Evolutionary conservation across 2,888 invertebrate species (phyloP), one percentile per base, ranked within the genome.

Genomic region (Sinopyrophorus schimmeli): DNA sequence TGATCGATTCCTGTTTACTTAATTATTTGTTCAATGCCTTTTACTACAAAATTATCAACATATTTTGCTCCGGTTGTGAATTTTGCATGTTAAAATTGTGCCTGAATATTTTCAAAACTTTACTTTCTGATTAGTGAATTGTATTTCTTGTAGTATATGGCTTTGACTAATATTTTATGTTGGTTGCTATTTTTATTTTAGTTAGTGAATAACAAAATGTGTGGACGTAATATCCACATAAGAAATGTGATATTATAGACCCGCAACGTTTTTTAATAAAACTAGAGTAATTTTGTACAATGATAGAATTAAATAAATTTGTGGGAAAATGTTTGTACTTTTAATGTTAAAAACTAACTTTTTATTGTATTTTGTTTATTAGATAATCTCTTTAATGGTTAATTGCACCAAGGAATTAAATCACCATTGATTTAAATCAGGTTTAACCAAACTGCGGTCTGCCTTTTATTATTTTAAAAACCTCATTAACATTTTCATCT

Each of bases 231-330:
- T 81, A 82, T 81, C 81, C 81, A 80, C 81, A 81, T 82, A 73
- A 81, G 81, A 81, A 80, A 81, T 82, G 82, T 82, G 82, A 82
- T 82, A 82, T 81, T 82, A 80, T 79, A 55, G 48, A 56, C 61
- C 54, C 50, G 50, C 58, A 54, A 51, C 35, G 48, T 48, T 57
- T 55, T 48, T 50, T 24, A 47, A 35, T 40, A 38, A 28, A 54
- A 53, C 42, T 55, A 54, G 47, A 47, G 47, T 55, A 55, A 54
- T 60, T 60, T 60, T 60, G 50, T 58, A 60, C 51, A 38, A 43
- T 42, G 9, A 38, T 42, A 42, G 42, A 38, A 34, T 32, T 14
- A 42, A 31, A 37, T 42, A 41, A 41, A 35, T 38, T 14, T 37
- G 30, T 24, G 23, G 15, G 7, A 44, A 44, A n/a, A n/a, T n/a